These are phyloP conservation scores for Chrysomallon squamiferum DNA, from an alignment of 1,140 invertebrate species.

Conservation along the genomic window DNA sequence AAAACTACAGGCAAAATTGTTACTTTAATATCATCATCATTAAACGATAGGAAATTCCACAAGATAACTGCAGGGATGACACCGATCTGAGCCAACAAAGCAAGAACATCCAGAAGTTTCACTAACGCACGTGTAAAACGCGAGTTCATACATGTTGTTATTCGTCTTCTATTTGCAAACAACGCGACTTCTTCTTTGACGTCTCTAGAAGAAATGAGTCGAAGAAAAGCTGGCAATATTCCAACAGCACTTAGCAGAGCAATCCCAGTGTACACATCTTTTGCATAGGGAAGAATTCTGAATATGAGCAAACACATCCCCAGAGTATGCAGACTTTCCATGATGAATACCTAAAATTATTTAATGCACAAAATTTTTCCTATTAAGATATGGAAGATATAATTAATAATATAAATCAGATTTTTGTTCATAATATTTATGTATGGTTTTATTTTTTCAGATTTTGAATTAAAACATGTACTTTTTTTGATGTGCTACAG, in stretches of 20 bases:
- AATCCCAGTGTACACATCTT: slow-evolving; percentile 89
- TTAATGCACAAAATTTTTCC: too few relatives aligned
- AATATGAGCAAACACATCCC: slow-evolving; percentile 87
- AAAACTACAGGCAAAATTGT: slow-evolving; percentile 6
- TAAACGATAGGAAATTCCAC: slow-evolving; percentile 1
- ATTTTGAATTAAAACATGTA: too few relatives aligned
- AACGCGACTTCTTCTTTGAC: background rate
- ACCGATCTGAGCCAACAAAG: slow-evolving; percentile 21
- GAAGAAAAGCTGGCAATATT: slow-evolving; percentile 77
- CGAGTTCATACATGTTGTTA: background rate
- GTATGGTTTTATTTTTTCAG: too few relatives aligned
- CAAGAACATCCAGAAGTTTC: slow-evolving; percentile 20
- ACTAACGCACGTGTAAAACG: background rate
- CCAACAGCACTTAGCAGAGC: slow-evolving; percentile 95
- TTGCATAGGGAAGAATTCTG: slow-evolving; percentile 82
- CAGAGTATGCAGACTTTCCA: slow-evolving; percentile 85
- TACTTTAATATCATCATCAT: background rate
- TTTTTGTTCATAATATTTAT: too few relatives aligned
- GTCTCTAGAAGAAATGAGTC: slow-evolving; percentile 13
- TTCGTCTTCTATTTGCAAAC: too few relatives aligned
- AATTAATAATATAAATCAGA: too few relatives aligned
- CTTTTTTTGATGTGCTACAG: too few relatives aligned
- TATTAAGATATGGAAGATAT: too few relatives aligned
- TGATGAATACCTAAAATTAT: slow-evolving; percentile 64
- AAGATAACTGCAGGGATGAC: slow-evolving; percentile 25